Evolutionary conservation across 2,888 invertebrate species (phyloP).

Genomic region (Meteorus colon): DNA sequence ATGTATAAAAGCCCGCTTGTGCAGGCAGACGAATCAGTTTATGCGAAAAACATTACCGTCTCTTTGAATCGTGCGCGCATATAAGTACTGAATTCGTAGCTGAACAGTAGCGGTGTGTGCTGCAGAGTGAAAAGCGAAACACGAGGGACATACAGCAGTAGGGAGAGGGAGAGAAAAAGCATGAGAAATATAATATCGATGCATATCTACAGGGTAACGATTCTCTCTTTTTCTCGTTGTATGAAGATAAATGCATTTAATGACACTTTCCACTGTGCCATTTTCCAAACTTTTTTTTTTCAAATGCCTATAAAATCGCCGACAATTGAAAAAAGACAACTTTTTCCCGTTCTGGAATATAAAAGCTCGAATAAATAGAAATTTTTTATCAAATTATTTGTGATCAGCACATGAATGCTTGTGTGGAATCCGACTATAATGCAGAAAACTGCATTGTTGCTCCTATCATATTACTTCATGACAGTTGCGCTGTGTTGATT

Average conservation of each 20-base stretch:
- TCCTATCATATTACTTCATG: neutral
- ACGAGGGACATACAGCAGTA: neutral
- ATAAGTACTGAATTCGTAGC: slow-evolving; percentile 2
- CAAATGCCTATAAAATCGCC: neutral
- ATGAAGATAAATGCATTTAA: neutral
- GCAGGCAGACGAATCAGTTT: slow-evolving; percentile 40
- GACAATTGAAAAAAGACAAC: neutral
- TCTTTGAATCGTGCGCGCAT: slow-evolving; percentile 1
- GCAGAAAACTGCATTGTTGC: neutral
- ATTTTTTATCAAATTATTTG: neutral
- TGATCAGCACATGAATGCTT: neutral
- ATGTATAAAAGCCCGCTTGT: slow-evolving; percentile 21
- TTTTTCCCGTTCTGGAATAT: neutral
- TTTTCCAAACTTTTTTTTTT: neutral
- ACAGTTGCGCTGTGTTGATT: neutral
- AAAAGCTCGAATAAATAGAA: neutral
- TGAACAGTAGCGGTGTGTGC: slow-evolving; percentile 9
- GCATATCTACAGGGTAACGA: neutral
- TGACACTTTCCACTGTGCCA: neutral
- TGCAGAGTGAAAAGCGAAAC: neutral
- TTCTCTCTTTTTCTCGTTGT: neutral
- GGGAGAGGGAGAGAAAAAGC: neutral
- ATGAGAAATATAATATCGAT: neutral
- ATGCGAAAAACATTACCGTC: slow-evolving; percentile 44
- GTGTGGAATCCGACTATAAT: neutral